Conservation (phyloP, 1,140 invertebrate species). For the Drosophila lini region DNA sequence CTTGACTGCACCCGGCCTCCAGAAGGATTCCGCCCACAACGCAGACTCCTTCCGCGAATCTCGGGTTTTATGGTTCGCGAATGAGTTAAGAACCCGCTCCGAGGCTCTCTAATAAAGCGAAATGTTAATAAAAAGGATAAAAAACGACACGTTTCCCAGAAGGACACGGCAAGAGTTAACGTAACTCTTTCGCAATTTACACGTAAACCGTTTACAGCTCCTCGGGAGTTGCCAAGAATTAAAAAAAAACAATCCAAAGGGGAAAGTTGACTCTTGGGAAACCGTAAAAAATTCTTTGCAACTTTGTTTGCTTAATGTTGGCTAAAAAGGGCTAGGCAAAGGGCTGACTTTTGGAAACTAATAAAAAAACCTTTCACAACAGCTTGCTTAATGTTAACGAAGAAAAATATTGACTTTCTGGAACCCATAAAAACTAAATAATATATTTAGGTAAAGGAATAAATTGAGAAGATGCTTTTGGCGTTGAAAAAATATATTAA, state of each 20-base stretch:
- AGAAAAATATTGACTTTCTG: constrained; percentile 2
- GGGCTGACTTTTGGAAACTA: constrained; percentile 23
- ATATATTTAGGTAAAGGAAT: neutral
- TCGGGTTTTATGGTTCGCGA: constrained; percentile 57
- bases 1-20: constrained; percentile 63
- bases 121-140: constrained; percentile 58
- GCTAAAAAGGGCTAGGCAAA: constrained; percentile 39
- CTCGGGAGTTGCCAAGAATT: constrained; percentile 39
- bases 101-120: constrained; percentile 56
- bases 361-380: constrained; percentile 13
- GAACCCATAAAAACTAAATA: neutral
- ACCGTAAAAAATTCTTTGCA: constrained; percentile 6
- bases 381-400: constrained; percentile 22
- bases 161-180: constrained; percentile 73
- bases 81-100: constrained; percentile 61
- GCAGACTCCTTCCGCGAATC: constrained; percentile 62
- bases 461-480: neutral
- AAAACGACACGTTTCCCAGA: constrained; percentile 52
- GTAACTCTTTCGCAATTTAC: constrained; percentile 80
- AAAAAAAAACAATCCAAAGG: constrained; percentile 24
- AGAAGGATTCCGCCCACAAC: constrained; percentile 64
- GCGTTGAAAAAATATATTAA: neutral
- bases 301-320: constrained; percentile 55
- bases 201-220: constrained; percentile 64
- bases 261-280: constrained; percentile 37